Percentiles rank a stretch among this genome's conserved stretches.
Evolutionary conservation across 2,797 vertebrate genomes (phyloP).

Genomic region (Sebastes wilsoni): DNA sequence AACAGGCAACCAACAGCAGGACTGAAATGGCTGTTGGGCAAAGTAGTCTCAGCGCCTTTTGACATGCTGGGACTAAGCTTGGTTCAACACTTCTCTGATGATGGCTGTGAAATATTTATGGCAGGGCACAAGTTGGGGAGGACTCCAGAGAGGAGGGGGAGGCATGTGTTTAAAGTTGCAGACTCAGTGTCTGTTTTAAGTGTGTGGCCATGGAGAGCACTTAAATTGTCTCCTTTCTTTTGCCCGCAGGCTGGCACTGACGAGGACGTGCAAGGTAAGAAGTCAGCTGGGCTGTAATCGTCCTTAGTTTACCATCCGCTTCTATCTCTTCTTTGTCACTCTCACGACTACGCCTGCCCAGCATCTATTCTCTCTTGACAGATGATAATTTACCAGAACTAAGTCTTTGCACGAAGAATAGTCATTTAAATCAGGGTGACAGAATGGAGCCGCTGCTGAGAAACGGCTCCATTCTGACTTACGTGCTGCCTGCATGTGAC

Average conservation of each 20-base stretch:
- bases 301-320: conserved; percentile 19
- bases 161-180: conserved; percentile 17
- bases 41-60: conserved; percentile 12
- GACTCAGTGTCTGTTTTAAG: conserved; percentile 26
- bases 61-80: conserved; percentile 1
- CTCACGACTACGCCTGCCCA: neutral
- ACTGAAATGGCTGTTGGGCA: conserved; percentile 2
- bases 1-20: neutral
- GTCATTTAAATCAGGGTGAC: conserved; percentile 47
- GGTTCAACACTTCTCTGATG: conserved; percentile 22
- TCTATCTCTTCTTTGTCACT: conserved; percentile 14
- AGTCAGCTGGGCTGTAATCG: neutral
- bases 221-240: conserved; percentile 32
- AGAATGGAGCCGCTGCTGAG: conserved; percentile 55
- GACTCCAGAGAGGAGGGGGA: neutral
- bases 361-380: conserved; percentile 34
- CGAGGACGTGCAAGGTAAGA: conserved; percentile 42
- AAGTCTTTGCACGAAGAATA: conserved; percentile 49
- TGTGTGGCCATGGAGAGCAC: conserved; percentile 6
- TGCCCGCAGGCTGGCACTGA: conserved; percentile 18
- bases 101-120: conserved; percentile 44
- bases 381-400: conserved; percentile 56
- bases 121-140: neutral
- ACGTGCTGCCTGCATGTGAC: conserved; percentile 7
- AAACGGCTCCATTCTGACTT: conserved; percentile 16